Evolutionary conservation across 2,888 invertebrate genomes (phyloP), one percentile per base, ranked within the genome.

Genomic region (Eudasyphora cyanicolor): DNA sequence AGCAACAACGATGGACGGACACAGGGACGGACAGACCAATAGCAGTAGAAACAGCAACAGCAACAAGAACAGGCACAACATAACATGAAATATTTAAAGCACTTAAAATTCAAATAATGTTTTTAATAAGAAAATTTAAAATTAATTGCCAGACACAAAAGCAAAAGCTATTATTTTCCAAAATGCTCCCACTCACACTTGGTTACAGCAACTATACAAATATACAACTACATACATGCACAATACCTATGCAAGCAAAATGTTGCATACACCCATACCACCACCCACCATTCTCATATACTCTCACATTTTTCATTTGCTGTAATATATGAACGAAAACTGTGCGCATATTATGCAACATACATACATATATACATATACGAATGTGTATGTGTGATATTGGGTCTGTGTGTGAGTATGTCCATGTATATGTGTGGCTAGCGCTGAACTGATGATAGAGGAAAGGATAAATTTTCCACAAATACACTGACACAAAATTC

Each of bases 101-200:
- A 85, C 86, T 86, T 86, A 85, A 86, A 86, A 85, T 86, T 86
- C 86, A 85, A 84, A 82, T 86, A 86, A 81, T 84, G 83, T 80
- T 86, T 86, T 82, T 86, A 86, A 86, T 82, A 85, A 86, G 86
- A 86, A 86, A 83, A 90, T 90, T 90, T 89, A 90, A 90, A 90
- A 90, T 90, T 90, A 90, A 90, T 90, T 90, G 89, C 89, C 90
- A 90, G 89, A 90, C 89, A 89, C 88, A 89, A 88, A 89, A 81
- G 83, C 80, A 84, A 82, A 84, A 84, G 84, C 82, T 77, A 84
- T 79, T 82, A 82, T 82, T 82, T 76, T 76, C 54, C 74, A 35
- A 35, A n/a, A n/a, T n/a, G 21, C 51, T 73, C 38, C 76, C 76
- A 76, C 78, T 71, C 57, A 45, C 51, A 78, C n/a, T 14, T 2